Evolutionary conservation across 1,140 invertebrate genomes (phyloP), one percentile per base, ranked within the genome.

Genomic region (Pseudachorutes palmiensis): DNA sequence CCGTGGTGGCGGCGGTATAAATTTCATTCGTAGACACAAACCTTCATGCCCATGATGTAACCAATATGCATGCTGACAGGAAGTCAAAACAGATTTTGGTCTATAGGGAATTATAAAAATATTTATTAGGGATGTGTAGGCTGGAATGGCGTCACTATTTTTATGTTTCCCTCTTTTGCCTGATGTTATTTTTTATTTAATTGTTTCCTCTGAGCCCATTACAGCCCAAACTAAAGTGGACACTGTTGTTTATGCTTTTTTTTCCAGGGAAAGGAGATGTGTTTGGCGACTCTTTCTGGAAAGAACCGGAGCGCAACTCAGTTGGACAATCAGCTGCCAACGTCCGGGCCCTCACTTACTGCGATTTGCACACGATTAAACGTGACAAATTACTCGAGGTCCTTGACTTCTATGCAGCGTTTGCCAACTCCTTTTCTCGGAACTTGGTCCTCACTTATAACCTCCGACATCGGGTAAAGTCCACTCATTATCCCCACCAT

Each of bases 271-370:
- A 98, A 81, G 94, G 95, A 36, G 96, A 98, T 79, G 95, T 98
- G 48, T 98, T 99, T 80, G 97, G 97, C 1, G 97, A 99, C 81
- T 93, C 93, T 65, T 99, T 99, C 81, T 99, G 97, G 97, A 95
- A 96, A 80, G 93, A 97, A 80, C 88, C 86, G 64, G 12, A 55
- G 12, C 51, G 51, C 24, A 26, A 55, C 5, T 88, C 89, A 31
- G 89, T 97, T 60, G 97, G 97, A 5, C 97, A 99, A 80, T 97
- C 95, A 63, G 94, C 95, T 30, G 97, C 96, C 60, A 99, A 99
- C 80, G 97, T 99, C 62, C 86, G 96, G 71, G 97, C 96, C 64
- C 83, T 99, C 70, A 99, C 97, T 57, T 99, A 99, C 83, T 99
- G 97, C 83, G 97, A 99, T 84, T 84, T 99, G 75, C 97, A 99